Evolutionary conservation across 2,113 vertebrate genomes (phyloP).

Genomic region (Otolemur garnettii): DNA sequence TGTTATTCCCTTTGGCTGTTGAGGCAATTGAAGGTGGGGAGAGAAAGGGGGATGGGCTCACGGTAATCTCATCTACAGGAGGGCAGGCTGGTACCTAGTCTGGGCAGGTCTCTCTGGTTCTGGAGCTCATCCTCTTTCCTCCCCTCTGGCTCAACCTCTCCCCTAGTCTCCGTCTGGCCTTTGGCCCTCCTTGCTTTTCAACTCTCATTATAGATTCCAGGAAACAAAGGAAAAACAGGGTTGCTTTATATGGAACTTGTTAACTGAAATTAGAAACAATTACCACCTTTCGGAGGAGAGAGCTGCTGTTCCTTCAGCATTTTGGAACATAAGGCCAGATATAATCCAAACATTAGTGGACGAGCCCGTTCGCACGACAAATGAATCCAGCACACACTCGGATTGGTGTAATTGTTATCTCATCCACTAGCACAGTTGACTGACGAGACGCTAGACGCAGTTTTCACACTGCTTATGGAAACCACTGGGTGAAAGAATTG

Average conservation of each 20-base stretch:
- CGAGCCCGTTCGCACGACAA: neutral
- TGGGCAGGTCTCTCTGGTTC: neutral
- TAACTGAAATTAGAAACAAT: slow-evolving; percentile 65
- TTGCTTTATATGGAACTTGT: slow-evolving; percentile 6
- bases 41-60: neutral
- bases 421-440: neutral
- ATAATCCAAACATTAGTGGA: neutral
- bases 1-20: neutral
- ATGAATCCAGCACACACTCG: neutral
- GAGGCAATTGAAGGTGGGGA: neutral
- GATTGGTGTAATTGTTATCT: neutral
- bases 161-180: neutral
- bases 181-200: neutral
- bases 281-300: neutral
- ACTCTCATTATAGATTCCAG: neutral
- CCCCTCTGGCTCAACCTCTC: neutral
- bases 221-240: neutral
- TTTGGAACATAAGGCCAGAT: neutral
- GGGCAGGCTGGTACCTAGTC: neutral
- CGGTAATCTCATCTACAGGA: too few relatives aligned
- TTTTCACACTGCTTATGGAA: slow-evolving; percentile 4
- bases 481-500: neutral
- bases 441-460: neutral
- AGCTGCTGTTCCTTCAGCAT: neutral
- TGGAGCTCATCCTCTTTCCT: too few relatives aligned